These are phyloP conservation scores for Drosophila melanosoma DNA, from an alignment of 2,888 invertebrate genomes.

Conservation along the genomic window DNA sequence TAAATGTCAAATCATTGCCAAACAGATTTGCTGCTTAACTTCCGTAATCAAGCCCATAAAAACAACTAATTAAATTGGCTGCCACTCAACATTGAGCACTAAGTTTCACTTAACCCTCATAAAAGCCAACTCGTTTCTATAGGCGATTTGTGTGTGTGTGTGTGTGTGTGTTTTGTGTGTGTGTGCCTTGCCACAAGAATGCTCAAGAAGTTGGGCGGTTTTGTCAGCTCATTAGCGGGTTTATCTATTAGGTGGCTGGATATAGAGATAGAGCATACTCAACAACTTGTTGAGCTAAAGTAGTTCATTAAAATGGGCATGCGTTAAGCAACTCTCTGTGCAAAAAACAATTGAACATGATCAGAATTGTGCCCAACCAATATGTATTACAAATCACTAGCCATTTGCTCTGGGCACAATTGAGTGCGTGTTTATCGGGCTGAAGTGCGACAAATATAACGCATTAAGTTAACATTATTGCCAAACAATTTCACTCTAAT, in stretches of 20 bases:
- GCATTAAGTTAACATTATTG: constrained; percentile 64
- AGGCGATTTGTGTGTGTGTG: constrained; percentile 22
- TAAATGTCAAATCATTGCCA: constrained; percentile 28
- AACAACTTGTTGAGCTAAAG: constrained; percentile 48
- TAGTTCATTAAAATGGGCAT: constrained; percentile 16
- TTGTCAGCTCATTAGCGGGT: constrained; percentile 55
- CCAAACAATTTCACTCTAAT: constrained; percentile 68
- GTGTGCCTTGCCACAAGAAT: constrained; percentile 17
- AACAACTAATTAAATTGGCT: constrained; percentile 50
- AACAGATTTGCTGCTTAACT: constrained; percentile 43
- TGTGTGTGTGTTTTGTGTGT: constrained; percentile 16
- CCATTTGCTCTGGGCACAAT: constrained; percentile 37
- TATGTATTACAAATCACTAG: constrained; percentile 53
- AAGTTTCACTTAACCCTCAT: constrained; percentile 35
- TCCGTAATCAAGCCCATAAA: constrained; percentile 45
- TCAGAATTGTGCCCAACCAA: constrained; percentile 40
- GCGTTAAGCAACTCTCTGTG: background rate
- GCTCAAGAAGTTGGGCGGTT: constrained; percentile 26
- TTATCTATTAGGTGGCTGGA: constrained; percentile 47
- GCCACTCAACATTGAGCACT: constrained; percentile 25
- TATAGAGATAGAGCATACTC: constrained; percentile 3
- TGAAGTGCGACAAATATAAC: constrained; percentile 51
- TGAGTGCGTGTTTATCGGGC: constrained; percentile 53
- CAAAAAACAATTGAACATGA: constrained; percentile 30
- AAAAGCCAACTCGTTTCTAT: constrained; percentile 39